Evolutionary conservation across 2,888 invertebrate genomes (phyloP).

Genomic region (Trichopoda pennipes): DNA sequence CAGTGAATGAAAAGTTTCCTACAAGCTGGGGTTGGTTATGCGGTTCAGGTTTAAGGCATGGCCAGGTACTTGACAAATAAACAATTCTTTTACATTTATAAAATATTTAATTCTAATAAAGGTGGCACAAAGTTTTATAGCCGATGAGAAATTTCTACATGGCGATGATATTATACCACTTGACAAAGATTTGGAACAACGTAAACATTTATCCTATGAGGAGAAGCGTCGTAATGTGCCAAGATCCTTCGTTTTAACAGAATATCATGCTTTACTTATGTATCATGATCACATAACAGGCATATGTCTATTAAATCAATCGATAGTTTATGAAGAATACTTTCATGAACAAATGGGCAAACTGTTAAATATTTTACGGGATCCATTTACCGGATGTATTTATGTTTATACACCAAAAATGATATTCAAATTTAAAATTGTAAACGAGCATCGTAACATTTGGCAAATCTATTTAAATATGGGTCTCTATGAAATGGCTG

Average conservation of each 20-base stretch:
- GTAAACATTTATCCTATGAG: constrained; percentile 74
- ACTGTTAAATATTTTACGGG: constrained; percentile 90
- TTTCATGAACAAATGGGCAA: constrained; percentile 91
- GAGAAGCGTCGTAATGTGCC: constrained; percentile 82
- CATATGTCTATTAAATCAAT: constrained; percentile 91
- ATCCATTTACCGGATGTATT: constrained; percentile 88
- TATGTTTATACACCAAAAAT: constrained; percentile 93
- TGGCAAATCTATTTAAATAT: constrained; percentile 94
- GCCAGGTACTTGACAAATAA: constrained; percentile 83
- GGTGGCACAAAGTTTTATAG: constrained; percentile 66
- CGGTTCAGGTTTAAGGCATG: constrained; percentile 90
- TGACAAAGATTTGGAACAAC: constrained; percentile 71
- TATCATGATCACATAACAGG: constrained; percentile 92
- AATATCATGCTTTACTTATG: constrained; percentile 93
- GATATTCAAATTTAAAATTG: constrained; percentile 92
- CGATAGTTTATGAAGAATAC: constrained; percentile 92
- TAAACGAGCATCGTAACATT: constrained; percentile 91
- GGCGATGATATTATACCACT: constrained; percentile 73
- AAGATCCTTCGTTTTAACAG: constrained; percentile 90
- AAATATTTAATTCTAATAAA: neutral
- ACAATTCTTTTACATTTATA: neutral
- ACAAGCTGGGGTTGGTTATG: constrained; percentile 94
- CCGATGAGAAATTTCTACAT: constrained; percentile 70
- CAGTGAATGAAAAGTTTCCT: constrained; percentile 85
- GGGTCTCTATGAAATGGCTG: constrained; percentile 92